Conservation (phyloP, 2,888 invertebrate genomes). For the Tridacna gigas region DNA sequence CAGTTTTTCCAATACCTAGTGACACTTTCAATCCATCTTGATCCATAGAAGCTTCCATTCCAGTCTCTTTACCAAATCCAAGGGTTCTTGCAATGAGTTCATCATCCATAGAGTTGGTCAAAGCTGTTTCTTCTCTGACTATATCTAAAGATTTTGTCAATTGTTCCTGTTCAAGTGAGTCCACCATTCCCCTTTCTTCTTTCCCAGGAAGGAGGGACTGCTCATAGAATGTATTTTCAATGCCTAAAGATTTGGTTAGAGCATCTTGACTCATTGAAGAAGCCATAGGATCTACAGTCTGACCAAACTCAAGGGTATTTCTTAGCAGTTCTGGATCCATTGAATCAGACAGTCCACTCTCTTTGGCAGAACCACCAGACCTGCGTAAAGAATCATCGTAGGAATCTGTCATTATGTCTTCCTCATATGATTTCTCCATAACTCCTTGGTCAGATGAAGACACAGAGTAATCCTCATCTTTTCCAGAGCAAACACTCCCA, state of each 20-base stretch:
- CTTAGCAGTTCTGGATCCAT: conserved; percentile 58
- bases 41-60: conserved; percentile 55
- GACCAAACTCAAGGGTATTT: conserved; percentile 33
- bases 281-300: conserved; percentile 39
- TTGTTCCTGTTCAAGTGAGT: conserved; percentile 59
- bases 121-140: conserved; percentile 42
- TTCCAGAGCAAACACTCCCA: conserved; percentile 60
- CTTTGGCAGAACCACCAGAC: conserved; percentile 54
- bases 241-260: conserved; percentile 53
- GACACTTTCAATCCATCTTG: conserved; percentile 52
- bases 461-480: conserved; percentile 61
- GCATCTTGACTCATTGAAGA: conserved; percentile 63
- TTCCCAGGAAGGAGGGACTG: conserved; percentile 62
- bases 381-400: conserved; percentile 62
- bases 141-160: conserved; percentile 45
- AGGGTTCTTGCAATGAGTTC: conserved; percentile 51
- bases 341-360: conserved; percentile 54
- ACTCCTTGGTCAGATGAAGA: conserved; percentile 61
- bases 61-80: conserved; percentile 45
- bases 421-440: conserved; percentile 56
- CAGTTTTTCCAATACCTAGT: conserved; percentile 53
- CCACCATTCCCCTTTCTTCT: conserved; percentile 60
- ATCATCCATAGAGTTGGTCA: conserved; percentile 59
- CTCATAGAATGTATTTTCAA: conserved; percentile 47
- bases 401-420: conserved; percentile 63